Conservation (phyloP, 2,888 invertebrate genomes). For the Stenolophus ochropezus region DNA sequence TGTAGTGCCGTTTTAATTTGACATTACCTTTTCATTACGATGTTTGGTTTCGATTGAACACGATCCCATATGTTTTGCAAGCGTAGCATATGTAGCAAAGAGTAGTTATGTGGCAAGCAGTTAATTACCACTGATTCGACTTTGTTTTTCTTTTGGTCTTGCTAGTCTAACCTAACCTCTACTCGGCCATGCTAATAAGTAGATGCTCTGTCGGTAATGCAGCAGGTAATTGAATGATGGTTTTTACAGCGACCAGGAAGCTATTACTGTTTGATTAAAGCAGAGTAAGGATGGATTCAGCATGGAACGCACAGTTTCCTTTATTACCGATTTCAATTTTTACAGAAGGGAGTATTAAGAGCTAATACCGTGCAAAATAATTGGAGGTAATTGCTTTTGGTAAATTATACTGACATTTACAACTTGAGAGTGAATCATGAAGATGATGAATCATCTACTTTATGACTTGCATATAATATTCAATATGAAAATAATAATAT, state of each 20-base stretch:
- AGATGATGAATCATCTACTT: slow-evolving; percentile 4
- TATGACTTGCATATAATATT: not conserved
- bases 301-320: slow-evolving; percentile 23
- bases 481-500: not conserved
- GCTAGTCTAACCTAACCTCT: not conserved
- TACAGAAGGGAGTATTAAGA: slow-evolving; percentile 4
- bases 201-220: slow-evolving; percentile 32
- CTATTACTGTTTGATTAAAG: slow-evolving; percentile 45
- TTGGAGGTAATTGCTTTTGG: slow-evolving; percentile 16
- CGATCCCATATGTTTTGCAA: not conserved
- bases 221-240: slow-evolving; percentile 46
- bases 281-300: not conserved
- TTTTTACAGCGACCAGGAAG: slow-evolving; percentile 45
- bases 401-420: slow-evolving; percentile 24
- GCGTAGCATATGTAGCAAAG: not conserved
- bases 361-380: slow-evolving; percentile 3
- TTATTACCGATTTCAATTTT: slow-evolving; percentile 39
- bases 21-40: not conserved
- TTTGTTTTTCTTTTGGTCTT: slow-evolving; percentile 14
- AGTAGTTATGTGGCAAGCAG: not conserved
- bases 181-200: slow-evolving; percentile 22
- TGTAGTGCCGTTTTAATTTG: no score
- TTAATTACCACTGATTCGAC: slow-evolving; percentile 16
- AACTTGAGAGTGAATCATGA: not conserved
- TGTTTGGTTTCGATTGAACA: not conserved